A percentile compares a stretch with the other conserved stretches of the same genome.
Conservation (phyloP, 2,888 invertebrate species). For the Xestia ashworthii region DNA sequence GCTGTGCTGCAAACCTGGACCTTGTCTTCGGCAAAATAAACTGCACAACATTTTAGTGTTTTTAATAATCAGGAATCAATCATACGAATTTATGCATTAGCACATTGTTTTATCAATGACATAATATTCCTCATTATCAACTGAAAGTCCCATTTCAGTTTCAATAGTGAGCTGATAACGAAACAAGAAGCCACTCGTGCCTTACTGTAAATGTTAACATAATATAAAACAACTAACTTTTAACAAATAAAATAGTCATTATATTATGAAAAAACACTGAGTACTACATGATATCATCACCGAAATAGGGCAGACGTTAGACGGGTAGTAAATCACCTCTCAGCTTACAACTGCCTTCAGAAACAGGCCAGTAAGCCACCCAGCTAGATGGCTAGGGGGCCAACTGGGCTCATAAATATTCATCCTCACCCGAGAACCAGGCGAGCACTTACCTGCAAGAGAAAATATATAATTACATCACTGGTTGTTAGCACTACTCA, state of each 20-base stretch:
- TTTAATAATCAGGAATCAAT: background rate
- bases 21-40: background rate
- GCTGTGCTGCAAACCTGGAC: background rate
- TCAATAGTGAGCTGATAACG: background rate
- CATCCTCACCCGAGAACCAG: constrained; percentile 9
- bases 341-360: constrained; percentile 25
- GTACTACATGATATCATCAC: constrained; percentile 3
- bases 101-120: background rate
- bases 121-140: background rate
- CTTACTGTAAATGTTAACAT: background rate
- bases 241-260: background rate
- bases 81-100: fast-evolving
- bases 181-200: background rate
- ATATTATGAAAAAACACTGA: background rate
- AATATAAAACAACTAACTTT: background rate
- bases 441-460: constrained; percentile 49
- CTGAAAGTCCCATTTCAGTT: background rate
- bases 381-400: background rate
- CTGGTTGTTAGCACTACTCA: constrained; percentile 16
- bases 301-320: background rate
- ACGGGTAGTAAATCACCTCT: constrained; percentile 20
- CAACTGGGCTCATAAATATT: constrained; percentile 38
- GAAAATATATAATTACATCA: constrained; percentile 46
- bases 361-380: constrained; percentile 2
- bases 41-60: background rate